A percentile compares a stretch with the other conserved stretches of the same genome.
These are phyloP conservation scores for Lathamus discolor DNA, from an alignment of 2,113 vertebrate genomes.

Conservation along the genomic window DNA sequence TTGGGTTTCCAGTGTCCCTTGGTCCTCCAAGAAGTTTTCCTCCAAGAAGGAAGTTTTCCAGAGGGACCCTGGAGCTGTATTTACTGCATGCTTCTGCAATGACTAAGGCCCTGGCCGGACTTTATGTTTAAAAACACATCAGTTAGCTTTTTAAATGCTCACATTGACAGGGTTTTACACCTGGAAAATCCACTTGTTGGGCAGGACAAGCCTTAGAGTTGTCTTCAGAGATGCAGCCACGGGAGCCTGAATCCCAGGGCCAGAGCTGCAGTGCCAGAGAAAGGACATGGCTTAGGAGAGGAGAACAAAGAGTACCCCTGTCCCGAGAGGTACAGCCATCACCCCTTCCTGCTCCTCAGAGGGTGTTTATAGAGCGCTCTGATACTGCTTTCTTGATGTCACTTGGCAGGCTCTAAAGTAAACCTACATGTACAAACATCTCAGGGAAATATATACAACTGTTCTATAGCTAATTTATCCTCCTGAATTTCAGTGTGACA, in stretches of 20 bases:
- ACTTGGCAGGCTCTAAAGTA: background rate
- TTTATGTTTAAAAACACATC: background rate
- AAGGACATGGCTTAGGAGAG: background rate
- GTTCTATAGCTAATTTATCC: background rate
- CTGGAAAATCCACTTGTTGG: background rate
- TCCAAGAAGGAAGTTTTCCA: background rate
- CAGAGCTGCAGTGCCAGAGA: background rate
- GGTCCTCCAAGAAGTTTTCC: background rate
- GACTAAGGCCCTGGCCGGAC: background rate
- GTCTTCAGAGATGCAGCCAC: background rate
- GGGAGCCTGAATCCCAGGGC: background rate
- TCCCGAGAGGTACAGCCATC: background rate
- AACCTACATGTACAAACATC: background rate
- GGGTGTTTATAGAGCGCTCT: background rate
- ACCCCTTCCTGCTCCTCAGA: background rate
- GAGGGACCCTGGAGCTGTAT: background rate
- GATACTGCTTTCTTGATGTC: background rate
- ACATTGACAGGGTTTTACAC: background rate
- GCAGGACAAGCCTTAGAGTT: background rate
- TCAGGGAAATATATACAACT: constrained; percentile 16
- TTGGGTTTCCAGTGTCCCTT: background rate
- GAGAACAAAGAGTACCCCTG: background rate
- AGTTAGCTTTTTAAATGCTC: background rate
- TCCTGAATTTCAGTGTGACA: background rate
- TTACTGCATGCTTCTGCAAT: background rate